Evolutionary conservation across 2,888 invertebrate genomes (phyloP), one percentile per base, ranked within the genome.

Genomic region (Ennomos erosarius): DNA sequence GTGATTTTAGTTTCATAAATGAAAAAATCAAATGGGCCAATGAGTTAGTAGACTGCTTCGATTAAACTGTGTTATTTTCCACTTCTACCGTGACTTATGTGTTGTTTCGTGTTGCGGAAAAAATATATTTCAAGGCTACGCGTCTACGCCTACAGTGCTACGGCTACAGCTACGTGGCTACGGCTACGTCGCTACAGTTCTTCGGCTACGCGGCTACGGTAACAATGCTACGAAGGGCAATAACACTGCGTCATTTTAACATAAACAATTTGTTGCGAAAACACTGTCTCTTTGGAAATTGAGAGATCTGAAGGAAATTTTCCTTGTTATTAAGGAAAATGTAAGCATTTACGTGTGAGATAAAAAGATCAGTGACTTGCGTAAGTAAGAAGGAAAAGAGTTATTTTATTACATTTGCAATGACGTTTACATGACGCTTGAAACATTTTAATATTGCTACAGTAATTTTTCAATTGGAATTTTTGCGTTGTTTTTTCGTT

Each of bases 61-160:
- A 42, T 49, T 55, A 44, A 46, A 39, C 52, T 54, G 42, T 46
- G 38, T 38, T 34, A 16, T 34, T 40, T 47, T 54, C 51, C 8
- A 39, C 34, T 55, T 55, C 50, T 9, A 36, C 12, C 39, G 40
- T 56, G 59, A 62, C 49, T 64, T 55, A 62, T 59, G 49, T 56
- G 37, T 37, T 56, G 38, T 52, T 50, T 43, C 46, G 43, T 55
- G 59, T 55, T 53, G 39, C 55, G 60, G 63, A 65, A 67, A 64
- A 67, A 64, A 65, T 68, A 68, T 58, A 61, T 64, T 51, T 65
- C 58, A 61, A 53, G 11, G 40, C 26, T 55, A 38, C 42, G 13
- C 39, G 12, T 4, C 48, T 48, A 53, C 43, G 37, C 42, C 35
- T 54, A 52, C 10, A 45, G 11, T 34, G 34, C 34, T 34, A 45